Evolutionary conservation across 1,140 invertebrate genomes (phyloP).

Genomic region (Archivesica marissinica): DNA sequence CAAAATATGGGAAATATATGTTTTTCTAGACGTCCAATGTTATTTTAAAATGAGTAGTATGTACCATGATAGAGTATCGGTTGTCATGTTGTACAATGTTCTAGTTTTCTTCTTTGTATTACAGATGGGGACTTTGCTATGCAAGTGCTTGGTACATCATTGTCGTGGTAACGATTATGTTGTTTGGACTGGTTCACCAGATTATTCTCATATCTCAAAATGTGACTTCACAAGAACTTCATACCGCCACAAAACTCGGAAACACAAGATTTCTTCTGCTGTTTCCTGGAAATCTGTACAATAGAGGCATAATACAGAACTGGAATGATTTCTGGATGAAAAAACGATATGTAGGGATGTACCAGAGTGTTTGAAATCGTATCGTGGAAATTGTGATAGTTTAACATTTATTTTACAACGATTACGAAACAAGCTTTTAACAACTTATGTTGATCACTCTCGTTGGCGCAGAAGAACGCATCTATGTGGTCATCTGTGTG

Average conservation of each 20-base stretch:
- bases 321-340: conserved; percentile 74
- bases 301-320: conserved; percentile 75
- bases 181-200: conserved; percentile 75
- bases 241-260: conserved; percentile 60
- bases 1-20: no score
- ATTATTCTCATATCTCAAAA: conserved; percentile 80
- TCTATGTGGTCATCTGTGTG: no score
- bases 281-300: conserved; percentile 68
- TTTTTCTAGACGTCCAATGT: no score
- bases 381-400: no score
- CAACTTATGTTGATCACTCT: no score
- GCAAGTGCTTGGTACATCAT: conserved; percentile 72
- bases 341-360: conserved; percentile 9
- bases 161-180: conserved; percentile 65
- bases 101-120: conserved; percentile 26
- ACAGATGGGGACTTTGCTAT: conserved; percentile 73
- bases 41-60: no score
- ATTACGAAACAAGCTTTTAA: no score
- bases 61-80: no score
- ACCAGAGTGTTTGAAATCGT: conserved; percentile 32
- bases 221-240: conserved; percentile 78
- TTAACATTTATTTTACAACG: no score
- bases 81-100: no score
- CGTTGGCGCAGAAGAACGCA: no score
- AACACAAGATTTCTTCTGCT: conserved; percentile 63